Base-by-base conservation (phyloP, 2,888 invertebrate genomes). In the Cosmia trapezina region DNA sequence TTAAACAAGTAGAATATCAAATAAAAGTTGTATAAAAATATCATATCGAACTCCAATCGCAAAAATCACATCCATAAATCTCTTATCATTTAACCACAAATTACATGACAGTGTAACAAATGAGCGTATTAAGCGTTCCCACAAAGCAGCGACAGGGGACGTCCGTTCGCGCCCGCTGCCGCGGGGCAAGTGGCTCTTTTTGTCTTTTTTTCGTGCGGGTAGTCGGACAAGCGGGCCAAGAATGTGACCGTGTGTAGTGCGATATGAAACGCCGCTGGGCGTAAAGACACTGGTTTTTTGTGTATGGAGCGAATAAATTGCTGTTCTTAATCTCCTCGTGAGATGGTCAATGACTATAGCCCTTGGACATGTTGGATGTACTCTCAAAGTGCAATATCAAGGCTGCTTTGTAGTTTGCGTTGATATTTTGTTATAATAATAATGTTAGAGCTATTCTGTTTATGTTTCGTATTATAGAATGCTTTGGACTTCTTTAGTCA, bases 211-310 rank as follows among this genome's bases (percentile, higher is more conserved):
- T 86, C 86, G 54, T 81, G 84, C 89, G 93, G 93, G 94, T 93
- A 93, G 92, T 90, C 86, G 86, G 62, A 86, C 87, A 91, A 83
- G 80, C 80, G 66, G 65, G 54, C 74, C 43, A 83, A 91, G 93
- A 93, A 94, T 94, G 94, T 93, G 93, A 93, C 94, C 93, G 90
- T 88, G 85, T 90, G 83, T 79, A 88, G 93, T 93, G 94, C 93
- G 93, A 94, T 94, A 94, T 94, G 93, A 90, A 87, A 81, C 81
- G 92, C 93, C 93, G 70, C 75, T 73, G 89, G 94, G 89, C 84
- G 83, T 86, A 85, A 89, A 90, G 90, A 93, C 91, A 92, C 88
- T 89, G 86, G 83, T 85, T 89, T 86, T 88, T 89, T 89, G 86
- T 89, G 87, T 86, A 86, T 83, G 86, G 79, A 81, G 83, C 81